A percentile compares a stretch with the other conserved stretches of the same genome.
Conservation (phyloP, 2,113 vertebrate genomes). For the Spermophilus dauricus region DNA sequence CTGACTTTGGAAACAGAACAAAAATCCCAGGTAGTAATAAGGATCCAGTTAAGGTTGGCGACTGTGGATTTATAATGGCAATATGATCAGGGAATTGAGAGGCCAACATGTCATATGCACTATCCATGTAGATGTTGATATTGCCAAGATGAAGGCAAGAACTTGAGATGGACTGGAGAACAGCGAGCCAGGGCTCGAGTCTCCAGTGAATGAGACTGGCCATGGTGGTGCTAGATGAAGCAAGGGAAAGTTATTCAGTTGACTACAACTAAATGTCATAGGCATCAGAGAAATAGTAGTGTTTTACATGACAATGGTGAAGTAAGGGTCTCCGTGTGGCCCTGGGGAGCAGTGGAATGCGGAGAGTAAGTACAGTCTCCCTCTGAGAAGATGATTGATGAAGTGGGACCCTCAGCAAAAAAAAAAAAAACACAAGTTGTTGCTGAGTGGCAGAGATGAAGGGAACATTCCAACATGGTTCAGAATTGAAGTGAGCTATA, state of each 20-base stretch:
- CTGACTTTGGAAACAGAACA: not conserved
- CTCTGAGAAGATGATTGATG: not conserved
- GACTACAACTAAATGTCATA: not conserved
- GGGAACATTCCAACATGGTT: not conserved
- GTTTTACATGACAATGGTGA: not conserved
- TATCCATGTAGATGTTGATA: not conserved
- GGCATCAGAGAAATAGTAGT: not conserved
- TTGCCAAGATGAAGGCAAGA: not conserved
- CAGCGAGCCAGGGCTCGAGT: not conserved
- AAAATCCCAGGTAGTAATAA: not conserved
- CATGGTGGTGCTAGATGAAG: not conserved
- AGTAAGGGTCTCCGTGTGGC: not conserved
- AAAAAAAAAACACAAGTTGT: not conserved
- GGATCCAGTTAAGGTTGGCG: not conserved
- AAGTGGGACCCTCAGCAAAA: not conserved
- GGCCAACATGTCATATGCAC: not conserved
- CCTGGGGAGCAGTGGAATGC: not conserved
- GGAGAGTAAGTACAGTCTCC: not conserved
- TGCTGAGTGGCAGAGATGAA: not conserved
- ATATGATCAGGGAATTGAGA: not conserved
- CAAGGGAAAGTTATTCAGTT: not conserved
- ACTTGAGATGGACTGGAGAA: not conserved
- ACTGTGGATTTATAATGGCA: not conserved
- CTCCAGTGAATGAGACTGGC: not conserved
- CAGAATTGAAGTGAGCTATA: not conserved